Evolutionary conservation across 2,888 invertebrate genomes (phyloP), one percentile per base, ranked within the genome.

Genomic region (Bugulina stolonifera): DNA sequence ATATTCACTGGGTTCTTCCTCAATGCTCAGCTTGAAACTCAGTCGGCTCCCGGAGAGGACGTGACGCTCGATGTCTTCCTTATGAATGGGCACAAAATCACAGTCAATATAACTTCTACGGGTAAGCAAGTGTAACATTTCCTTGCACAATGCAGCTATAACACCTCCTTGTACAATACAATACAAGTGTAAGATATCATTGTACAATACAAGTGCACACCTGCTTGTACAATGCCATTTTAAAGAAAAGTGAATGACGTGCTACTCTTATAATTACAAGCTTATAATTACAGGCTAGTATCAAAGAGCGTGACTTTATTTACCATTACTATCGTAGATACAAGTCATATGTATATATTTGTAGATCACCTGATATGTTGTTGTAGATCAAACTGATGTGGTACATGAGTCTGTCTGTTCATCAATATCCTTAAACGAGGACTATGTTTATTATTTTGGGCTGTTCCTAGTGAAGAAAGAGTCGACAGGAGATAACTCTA

Each of bases 1-100:
- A 87, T 92, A 71, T 88, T 96, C 77, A 91, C 91, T 82, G 90
- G 92, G 80, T 96, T 95, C 86, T 88, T 96, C 75, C 88, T 94
- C 76, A 91, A 91, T 75, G 94, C 95, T 73, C 96, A 97, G 85
- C 91, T 93, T 88, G 94, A 94, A 83, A 93, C 93, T 79, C 83
- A 81, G 77, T 83, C 84, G 73, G 83, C 83, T 71, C 76, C 76
- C 54, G 79, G 83, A 69, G 85, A 84, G 75, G 90, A 90, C 84
- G 90, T 91, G 73, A 88, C 89, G 74, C 87, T 94, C 79, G 91
- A 93, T 86, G 89, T 94, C 74, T 92, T 89, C 83, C 87, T 93
- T 29, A 91, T 93, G 89, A 93, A 93, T 85, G 92, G 91, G 71
- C 91, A 91, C 81, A 91, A 91, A 87, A 90, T 95, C 84, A 89